Conservation (phyloP, 2,113 vertebrate genomes). For the Dasypus novemcinctus region DNA sequence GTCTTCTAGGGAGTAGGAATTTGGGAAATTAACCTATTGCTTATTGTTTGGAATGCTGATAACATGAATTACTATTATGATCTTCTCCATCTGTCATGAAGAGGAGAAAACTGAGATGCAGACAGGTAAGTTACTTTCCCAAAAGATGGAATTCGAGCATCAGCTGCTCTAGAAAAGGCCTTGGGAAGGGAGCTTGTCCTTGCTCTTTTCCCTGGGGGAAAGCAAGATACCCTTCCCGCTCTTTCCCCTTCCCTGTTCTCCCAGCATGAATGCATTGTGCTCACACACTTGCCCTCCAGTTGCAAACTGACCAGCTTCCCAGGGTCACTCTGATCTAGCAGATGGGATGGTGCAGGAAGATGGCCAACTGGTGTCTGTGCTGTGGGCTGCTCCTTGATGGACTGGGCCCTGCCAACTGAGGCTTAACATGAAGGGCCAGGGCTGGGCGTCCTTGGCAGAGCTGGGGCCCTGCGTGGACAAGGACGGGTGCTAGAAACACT, state of each 20-base stretch:
- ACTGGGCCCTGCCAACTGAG: not conserved
- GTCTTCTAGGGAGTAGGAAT: not conserved
- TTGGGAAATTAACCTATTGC: conserved; percentile 8
- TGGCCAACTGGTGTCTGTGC: not conserved
- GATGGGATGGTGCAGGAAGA: not conserved
- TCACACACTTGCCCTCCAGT: not conserved
- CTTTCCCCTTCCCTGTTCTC: not conserved
- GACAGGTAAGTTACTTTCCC: not conserved
- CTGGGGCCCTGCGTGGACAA: not conserved
- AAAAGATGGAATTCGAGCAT: not conserved
- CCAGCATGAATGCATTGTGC: not conserved
- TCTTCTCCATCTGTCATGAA: not conserved
- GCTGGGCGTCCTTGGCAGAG: not conserved
- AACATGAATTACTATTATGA: not conserved
- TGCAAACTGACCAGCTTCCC: not conserved
- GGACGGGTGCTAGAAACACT: not conserved
- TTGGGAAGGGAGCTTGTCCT: not conserved
- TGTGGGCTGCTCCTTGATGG: not conserved
- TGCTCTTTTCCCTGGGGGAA: not conserved
- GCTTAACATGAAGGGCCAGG: not conserved
- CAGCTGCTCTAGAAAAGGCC: not conserved
- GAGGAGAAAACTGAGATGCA: conserved; percentile 7
- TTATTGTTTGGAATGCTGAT: conserved; percentile 16
- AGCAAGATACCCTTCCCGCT: not conserved
- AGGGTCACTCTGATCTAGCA: not conserved